Evolutionary conservation across 1,140 invertebrate species (phyloP).

Genomic region (Matsumurasca onukii): DNA sequence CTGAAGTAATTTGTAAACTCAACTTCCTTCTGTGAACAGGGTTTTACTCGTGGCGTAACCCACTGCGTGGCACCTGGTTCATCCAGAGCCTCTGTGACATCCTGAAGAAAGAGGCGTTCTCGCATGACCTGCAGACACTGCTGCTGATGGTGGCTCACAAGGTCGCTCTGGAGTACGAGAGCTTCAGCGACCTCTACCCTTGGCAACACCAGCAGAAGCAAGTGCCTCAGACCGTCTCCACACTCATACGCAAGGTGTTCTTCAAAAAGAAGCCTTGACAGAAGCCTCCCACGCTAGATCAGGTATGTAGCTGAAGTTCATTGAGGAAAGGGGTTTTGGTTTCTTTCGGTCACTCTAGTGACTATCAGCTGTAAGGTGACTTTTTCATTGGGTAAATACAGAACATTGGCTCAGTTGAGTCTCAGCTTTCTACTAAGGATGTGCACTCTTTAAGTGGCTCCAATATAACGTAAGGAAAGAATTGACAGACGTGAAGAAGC

Average conservation of each 20-base stretch:
- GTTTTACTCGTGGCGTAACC: constrained; percentile 68
- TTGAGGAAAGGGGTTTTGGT: background rate
- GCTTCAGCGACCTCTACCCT: constrained; percentile 52
- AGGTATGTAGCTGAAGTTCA: background rate
- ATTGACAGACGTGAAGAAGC: too few relatives aligned
- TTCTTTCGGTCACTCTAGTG: background rate
- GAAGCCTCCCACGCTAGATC: background rate
- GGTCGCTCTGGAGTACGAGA: constrained; percentile 62
- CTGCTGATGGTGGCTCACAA: constrained; percentile 63
- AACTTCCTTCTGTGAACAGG: too few relatives aligned
- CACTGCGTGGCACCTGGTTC: constrained; percentile 67
- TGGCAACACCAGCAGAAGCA: constrained; percentile 64
- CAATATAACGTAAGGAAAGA: too few relatives aligned
- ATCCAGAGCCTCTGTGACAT: constrained; percentile 63
- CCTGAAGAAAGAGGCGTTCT: constrained; percentile 51
- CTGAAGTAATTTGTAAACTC: too few relatives aligned
- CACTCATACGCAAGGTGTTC: constrained; percentile 63
- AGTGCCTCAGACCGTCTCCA: constrained; percentile 64
- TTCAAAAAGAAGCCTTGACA: constrained; percentile 46
- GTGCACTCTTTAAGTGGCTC: too few relatives aligned
- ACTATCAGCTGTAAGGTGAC: background rate
- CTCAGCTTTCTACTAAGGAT: too few relatives aligned
- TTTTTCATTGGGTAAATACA: too few relatives aligned
- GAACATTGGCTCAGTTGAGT: too few relatives aligned
- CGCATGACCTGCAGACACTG: constrained; percentile 60